Evolutionary conservation across 2,113 vertebrate genomes (phyloP), one percentile per base, ranked within the genome.

Genomic region (Gambusia holbrooki): DNA sequence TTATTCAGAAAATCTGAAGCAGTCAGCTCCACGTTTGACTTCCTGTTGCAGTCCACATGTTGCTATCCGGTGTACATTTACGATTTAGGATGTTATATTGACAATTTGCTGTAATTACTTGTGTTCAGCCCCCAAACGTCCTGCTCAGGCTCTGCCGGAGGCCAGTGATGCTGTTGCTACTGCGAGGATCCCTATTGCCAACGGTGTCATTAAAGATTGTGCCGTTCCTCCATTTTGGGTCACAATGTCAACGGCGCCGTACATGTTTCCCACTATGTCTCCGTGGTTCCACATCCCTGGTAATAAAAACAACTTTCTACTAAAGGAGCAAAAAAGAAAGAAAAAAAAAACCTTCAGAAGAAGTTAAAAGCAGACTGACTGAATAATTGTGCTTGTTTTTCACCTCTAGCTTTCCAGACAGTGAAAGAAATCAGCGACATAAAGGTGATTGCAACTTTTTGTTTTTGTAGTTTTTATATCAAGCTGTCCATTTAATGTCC

Each of bases 271-370:
- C 0, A 90, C 89, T 0, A 1, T 1, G 2, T 69, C 14, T 33
- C 80, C 76, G 1, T 87, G 82, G 83, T 92, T 89, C 74, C 32
- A 35, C 27, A 85, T 85, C 32, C 89, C 90, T 32, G 58, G 90
- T 92, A 63, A 29, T 15, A 64, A 64, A 25, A 33, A 64, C 30
- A 33, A 33, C 62, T 10, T 33, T 64, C 22, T 19, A 4, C 6
- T 32, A 7, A 17, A 63, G 19, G 32, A 40, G 11, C 37, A 40
- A 40, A 40, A 40, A 27, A 27, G 27, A 27, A 27, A 27, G 32
- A 42, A 42, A 28, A 22, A 22, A 19, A 10, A 22, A 10, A 7
- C 5, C 0, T 51, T 30, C 5, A 60, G 7, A 35, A 60, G 7
- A 35, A 12, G 40, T 1, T 48, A 15, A 17, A 19, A 15, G 6